Conservation (phyloP, 1,140 invertebrate species). For the Chironomus tepperi region DNA sequence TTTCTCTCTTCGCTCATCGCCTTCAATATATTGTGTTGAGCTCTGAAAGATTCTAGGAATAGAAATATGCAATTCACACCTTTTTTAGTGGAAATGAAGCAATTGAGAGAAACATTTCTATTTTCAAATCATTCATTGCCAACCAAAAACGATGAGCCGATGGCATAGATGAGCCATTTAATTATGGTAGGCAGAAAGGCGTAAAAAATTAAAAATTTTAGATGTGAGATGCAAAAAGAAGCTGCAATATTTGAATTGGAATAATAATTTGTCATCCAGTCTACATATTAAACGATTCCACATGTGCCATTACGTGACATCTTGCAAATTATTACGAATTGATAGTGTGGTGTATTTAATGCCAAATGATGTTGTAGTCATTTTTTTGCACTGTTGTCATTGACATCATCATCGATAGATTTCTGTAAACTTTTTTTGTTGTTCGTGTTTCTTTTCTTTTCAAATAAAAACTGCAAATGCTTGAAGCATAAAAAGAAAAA, state of each 20-base stretch:
- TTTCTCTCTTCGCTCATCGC: neutral
- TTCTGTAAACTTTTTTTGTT: too few relatives aligned
- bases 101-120: neutral
- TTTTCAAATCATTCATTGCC: neutral
- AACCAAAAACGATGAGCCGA: neutral
- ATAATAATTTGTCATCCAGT: neutral
- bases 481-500: too few relatives aligned
- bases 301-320: neutral
- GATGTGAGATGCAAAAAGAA: neutral
- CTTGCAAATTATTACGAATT: conserved; percentile 5
- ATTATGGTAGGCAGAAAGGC: neutral
- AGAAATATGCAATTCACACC: neutral
- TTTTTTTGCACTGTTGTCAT: neutral
- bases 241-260: neutral
- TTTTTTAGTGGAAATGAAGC: neutral
- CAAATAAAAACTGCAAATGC: too few relatives aligned
- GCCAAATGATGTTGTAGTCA: neutral
- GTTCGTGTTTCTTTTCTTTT: too few relatives aligned
- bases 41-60: neutral
- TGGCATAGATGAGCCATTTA: neutral
- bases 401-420: neutral
- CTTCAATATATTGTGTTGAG: neutral
- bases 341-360: neutral
- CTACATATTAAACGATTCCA: neutral
- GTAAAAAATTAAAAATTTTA: neutral